Evolutionary conservation across 2,113 vertebrate genomes (phyloP), one percentile per base, ranked within the genome.

Genomic region (Channa maculata): DNA sequence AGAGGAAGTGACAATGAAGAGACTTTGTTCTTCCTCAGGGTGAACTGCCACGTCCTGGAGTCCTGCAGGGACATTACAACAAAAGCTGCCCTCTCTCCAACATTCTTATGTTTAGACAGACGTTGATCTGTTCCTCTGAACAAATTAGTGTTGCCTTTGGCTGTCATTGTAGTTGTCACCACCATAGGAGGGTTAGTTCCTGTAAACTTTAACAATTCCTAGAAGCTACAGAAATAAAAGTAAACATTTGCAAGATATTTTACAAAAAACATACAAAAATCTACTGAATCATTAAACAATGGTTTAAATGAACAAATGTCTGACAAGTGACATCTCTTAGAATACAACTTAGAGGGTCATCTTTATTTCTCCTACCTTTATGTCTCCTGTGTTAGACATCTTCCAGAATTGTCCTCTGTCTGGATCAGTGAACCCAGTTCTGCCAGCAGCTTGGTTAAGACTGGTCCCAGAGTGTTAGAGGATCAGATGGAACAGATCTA

Each of bases 91-190:
- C 65, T 54, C 57, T 64, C 61, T 44, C 43, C 24, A 12, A 61
- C 75, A 75, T 80, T 73, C 66, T 59, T 77, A 10, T 88, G 83
- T 86, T 89, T 80, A 63, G 82, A 90, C 84, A 91, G 86, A 86
- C 91, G 91, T 67, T 89, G 81, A 85, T 90, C 85, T 80, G 75
- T 75, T 74, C 54, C 63, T 66, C 55, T 45, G 77, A 87, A 87
- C 81, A 87, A 80, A 88, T 86, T 54, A 82, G 52, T 65, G 60
- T 72, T 78, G 79, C 53, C 64, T 65, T 54, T 3, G 6, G 75
- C 57, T 50, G 5, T 54, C 24, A 24, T 62, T 64, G 67, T 71
- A 75, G 68, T 63, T 66, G n/a, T 24, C 24, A 24, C 24, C 24
- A 24, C 24, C 13, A 53, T 43, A n/a, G 13, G 15, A 51, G 36